These are phyloP conservation scores for Cheilosia pagana DNA, from an alignment of 2,888 invertebrate species.

Conservation along the genomic window DNA sequence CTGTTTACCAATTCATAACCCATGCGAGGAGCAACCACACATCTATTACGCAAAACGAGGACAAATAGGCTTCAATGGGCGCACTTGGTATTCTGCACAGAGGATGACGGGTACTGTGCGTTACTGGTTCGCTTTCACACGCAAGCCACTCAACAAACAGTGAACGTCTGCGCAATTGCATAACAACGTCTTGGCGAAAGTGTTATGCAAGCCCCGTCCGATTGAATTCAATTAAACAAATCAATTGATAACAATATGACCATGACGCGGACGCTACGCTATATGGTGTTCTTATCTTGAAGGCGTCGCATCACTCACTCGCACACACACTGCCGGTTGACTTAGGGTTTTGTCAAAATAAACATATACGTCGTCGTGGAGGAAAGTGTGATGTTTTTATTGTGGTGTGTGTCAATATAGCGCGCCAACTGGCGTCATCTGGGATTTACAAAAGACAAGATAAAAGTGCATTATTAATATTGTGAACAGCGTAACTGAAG, in stretches of 20 bases:
- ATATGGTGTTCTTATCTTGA: slow-evolving; percentile 54
- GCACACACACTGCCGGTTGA: neutral
- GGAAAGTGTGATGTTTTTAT: slow-evolving; percentile 30
- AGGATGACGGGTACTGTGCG: slow-evolving; percentile 4
- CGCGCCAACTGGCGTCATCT: slow-evolving; percentile 51
- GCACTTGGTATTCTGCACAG: slow-evolving; percentile 53
- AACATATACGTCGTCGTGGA: slow-evolving; percentile 11
- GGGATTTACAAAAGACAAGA: slow-evolving; percentile 32
- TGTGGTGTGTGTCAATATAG: neutral
- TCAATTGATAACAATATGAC: slow-evolving; percentile 43
- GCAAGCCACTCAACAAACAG: slow-evolving; percentile 32
- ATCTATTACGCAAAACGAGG: slow-evolving; percentile 38
- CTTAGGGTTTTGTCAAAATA: slow-evolving; percentile 30
- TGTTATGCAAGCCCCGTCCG: slow-evolving; percentile 53
- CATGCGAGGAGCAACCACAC: neutral
- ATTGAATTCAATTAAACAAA: slow-evolving; percentile 59
- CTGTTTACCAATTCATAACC: slow-evolving; percentile 48
- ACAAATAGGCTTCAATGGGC: slow-evolving; percentile 27
- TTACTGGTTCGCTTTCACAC: slow-evolving; percentile 60
- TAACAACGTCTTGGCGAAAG: slow-evolving; percentile 30
- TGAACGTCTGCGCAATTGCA: slow-evolving; percentile 37
- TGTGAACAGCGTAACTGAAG: slow-evolving; percentile 15
- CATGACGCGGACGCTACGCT: slow-evolving; percentile 16
- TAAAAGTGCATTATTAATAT: slow-evolving; percentile 70
- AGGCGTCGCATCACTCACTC: slow-evolving; percentile 9